Percentiles rank a stretch among this genome's conserved stretches.
Conservation (phyloP, 2,797 vertebrate genomes). For the Amniataba percoides region DNA sequence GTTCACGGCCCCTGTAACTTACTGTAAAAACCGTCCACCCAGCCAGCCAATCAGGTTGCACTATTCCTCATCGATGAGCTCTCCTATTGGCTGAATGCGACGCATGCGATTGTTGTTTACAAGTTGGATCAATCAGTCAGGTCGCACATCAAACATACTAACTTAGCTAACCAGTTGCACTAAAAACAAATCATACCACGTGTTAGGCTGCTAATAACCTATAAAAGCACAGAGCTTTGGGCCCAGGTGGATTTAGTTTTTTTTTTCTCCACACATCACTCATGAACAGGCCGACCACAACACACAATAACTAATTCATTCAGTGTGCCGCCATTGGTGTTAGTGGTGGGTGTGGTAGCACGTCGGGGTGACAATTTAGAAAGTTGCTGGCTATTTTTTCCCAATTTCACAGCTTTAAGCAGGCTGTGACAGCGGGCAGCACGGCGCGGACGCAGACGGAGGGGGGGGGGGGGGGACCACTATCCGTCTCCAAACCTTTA, state of each 20-base stretch:
- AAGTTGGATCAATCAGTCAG: constrained; percentile 30
- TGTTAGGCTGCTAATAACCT: not conserved
- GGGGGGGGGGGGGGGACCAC: constrained; percentile 17
- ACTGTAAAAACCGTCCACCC: not conserved
- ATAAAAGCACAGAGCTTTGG: not conserved
- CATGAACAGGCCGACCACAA: constrained; percentile 27
- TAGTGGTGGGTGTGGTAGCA: constrained; percentile 59
- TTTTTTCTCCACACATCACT: not conserved
- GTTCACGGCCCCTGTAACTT: not conserved
- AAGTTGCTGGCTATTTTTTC: not conserved
- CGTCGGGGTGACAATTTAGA: not conserved
- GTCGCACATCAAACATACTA: not conserved
- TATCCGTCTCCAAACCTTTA: not conserved
- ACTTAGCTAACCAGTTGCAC: not conserved
- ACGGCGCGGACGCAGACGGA: not conserved
- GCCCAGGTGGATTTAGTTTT: no score
- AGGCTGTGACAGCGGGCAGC: not conserved
- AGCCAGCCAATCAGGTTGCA: constrained; percentile 55
- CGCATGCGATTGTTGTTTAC: constrained; percentile 73
- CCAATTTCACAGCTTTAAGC: fast-evolving
- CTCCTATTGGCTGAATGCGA: constrained; percentile 70
- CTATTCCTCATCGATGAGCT: constrained; percentile 38
- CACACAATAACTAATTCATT: constrained; percentile 20
- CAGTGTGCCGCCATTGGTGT: not conserved
- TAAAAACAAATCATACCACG: fast-evolving